Percentiles rank a stretch among this genome's conserved stretches.
Evolutionary conservation across 2,113 vertebrate species (phyloP).

Genomic region (Smithornis capensis): DNA sequence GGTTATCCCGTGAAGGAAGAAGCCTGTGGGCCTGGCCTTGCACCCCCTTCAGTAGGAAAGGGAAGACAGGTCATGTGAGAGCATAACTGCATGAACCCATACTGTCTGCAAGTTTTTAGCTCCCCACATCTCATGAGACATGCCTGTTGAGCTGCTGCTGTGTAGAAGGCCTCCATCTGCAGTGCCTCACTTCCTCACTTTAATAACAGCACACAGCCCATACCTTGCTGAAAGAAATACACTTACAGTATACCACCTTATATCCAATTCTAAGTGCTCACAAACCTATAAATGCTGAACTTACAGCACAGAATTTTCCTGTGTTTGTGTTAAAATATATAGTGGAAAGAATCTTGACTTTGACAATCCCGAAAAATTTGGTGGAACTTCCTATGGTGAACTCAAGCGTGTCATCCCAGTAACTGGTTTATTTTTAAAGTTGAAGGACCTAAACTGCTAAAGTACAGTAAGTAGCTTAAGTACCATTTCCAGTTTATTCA

Average conservation of each 20-base stretch:
- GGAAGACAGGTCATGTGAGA: neutral
- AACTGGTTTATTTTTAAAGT: neutral
- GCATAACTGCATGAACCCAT: accelerated
- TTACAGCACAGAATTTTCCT: neutral
- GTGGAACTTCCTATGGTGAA: neutral
- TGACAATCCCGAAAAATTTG: neutral
- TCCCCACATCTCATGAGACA: neutral
- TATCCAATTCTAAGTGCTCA: neutral
- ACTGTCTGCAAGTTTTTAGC: neutral
- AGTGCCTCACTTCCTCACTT: neutral
- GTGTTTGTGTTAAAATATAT: accelerated
- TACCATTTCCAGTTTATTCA: neutral
- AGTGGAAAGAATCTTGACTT: neutral
- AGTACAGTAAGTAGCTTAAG: neutral
- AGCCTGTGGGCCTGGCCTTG: accelerated
- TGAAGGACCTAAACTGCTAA: neutral
- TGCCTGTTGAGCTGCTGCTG: neutral
- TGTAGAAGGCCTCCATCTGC: accelerated
- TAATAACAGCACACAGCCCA: accelerated
- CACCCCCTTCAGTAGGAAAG: neutral
- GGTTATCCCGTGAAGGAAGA: neutral
- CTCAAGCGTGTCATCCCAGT: neutral
- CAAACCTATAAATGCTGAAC: neutral
- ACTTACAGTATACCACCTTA: neutral
- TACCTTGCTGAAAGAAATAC: neutral